Conservation (phyloP, 2,113 vertebrate species). For the Onychostruthus taczanowskii region DNA sequence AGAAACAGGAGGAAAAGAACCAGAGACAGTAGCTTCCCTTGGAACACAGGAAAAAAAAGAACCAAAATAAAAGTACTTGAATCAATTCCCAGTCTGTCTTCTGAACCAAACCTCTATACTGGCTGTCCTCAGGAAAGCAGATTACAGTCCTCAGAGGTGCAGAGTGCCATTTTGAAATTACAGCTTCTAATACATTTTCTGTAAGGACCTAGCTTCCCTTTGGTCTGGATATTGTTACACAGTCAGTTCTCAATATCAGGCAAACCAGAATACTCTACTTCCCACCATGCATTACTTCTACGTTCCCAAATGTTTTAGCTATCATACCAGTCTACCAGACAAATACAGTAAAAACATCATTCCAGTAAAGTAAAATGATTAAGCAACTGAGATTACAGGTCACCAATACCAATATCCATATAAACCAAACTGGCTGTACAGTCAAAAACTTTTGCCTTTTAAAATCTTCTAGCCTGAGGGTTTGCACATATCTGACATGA, state of each 20-base stretch:
- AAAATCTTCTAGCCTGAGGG: neutral
- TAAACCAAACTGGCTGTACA: neutral
- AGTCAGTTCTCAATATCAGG: neutral
- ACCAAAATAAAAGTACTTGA: neutral
- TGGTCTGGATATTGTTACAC: neutral
- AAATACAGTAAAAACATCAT: neutral
- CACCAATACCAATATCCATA: neutral
- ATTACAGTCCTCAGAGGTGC: neutral
- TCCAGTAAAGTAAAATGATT: neutral
- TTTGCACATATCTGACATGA: neutral
- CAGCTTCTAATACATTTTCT: neutral
- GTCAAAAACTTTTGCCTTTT: neutral
- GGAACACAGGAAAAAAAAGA: neutral
- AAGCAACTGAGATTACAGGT: neutral
- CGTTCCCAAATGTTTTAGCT: neutral
- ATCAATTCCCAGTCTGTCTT: neutral
- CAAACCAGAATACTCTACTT: neutral
- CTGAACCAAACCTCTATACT: neutral
- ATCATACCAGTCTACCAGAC: neutral
- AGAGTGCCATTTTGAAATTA: neutral
- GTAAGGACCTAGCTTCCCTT: neutral
- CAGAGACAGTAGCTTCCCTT: neutral
- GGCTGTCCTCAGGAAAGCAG: neutral
- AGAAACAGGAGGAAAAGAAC: neutral
- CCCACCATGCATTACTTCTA: neutral